Evolutionary conservation across 2,797 vertebrate species (phyloP).

Genomic region (Cichlasoma orientale): DNA sequence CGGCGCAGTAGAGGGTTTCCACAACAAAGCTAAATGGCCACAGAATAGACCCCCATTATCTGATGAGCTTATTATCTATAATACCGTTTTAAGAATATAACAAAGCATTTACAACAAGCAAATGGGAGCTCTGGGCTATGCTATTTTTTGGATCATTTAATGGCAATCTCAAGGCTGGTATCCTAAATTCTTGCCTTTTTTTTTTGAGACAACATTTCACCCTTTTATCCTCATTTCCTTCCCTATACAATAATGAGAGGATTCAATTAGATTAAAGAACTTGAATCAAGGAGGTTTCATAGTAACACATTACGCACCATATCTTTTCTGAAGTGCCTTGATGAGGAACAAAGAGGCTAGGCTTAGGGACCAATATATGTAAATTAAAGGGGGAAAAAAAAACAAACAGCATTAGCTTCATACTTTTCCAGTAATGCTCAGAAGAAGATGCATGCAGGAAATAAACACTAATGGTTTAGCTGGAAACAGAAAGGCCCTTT

Average conservation of each 20-base stretch:
- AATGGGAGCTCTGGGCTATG: background rate
- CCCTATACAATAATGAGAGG: background rate
- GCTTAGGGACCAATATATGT: constrained; percentile 1
- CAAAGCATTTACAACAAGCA: background rate
- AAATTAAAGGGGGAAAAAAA: background rate
- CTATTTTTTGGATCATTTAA: constrained; percentile 25
- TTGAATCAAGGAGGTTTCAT: constrained; percentile 3
- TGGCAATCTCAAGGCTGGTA: background rate
- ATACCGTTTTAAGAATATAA: constrained; percentile 12
- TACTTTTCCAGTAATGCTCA: constrained; percentile 9
- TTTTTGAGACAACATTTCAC: background rate
- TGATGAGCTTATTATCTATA: background rate
- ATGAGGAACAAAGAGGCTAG: constrained; percentile 6
- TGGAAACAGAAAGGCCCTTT: background rate
- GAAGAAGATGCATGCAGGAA: background rate
- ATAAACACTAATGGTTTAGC: background rate
- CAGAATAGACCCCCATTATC: background rate
- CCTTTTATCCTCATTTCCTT: background rate
- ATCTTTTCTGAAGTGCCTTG: constrained; percentile 3
- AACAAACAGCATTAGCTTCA: background rate
- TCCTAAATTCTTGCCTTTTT: constrained; percentile 6
- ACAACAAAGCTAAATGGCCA: constrained; percentile 2
- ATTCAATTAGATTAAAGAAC: constrained; percentile 25
- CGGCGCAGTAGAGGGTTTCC: background rate
- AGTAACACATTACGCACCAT: background rate